Conservation (phyloP, 1,140 invertebrate genomes). For the Bicyclus anynana region DNA sequence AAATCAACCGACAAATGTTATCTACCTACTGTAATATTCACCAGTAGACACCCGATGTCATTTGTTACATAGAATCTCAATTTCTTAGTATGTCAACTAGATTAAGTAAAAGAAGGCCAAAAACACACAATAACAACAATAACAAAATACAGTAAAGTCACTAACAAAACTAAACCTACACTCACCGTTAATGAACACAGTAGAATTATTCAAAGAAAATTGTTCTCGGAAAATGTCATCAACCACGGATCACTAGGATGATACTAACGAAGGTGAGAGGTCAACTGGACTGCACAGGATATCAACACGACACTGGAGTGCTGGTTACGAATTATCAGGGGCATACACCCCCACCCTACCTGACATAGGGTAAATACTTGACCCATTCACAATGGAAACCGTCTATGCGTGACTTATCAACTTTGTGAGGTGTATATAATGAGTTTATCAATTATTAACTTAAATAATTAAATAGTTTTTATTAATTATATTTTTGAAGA, state of each 20-base stretch:
- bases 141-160: too few species aligned
- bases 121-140: too few species aligned
- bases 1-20: too few species aligned
- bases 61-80: too few species aligned
- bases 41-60: too few species aligned
- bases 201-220: neutral
- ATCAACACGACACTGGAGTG: slow-evolving; percentile 58
- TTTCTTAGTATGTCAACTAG: too few species aligned
- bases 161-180: too few species aligned
- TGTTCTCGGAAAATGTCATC: neutral
- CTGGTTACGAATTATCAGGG: slow-evolving; percentile 64
- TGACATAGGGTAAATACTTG: slow-evolving; percentile 63
- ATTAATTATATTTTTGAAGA: too few species aligned
- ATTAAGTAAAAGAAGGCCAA: too few species aligned
- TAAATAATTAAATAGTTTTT: too few species aligned
- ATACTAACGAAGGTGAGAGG: slow-evolving; percentile 42
- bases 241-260: slow-evolving; percentile 29
- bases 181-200: neutral
- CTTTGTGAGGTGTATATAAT: slow-evolving; percentile 20
- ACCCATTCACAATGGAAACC: slow-evolving; percentile 57
- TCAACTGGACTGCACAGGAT: slow-evolving; percentile 57
- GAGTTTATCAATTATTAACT: slow-evolving; percentile 7
- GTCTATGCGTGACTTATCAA: slow-evolving; percentile 52
- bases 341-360: slow-evolving; percentile 60
- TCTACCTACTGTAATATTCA: too few species aligned